phyloP scores from a whole-genome alignment of 1,140 invertebrate genomes.

The Neelides sp. region DNA sequence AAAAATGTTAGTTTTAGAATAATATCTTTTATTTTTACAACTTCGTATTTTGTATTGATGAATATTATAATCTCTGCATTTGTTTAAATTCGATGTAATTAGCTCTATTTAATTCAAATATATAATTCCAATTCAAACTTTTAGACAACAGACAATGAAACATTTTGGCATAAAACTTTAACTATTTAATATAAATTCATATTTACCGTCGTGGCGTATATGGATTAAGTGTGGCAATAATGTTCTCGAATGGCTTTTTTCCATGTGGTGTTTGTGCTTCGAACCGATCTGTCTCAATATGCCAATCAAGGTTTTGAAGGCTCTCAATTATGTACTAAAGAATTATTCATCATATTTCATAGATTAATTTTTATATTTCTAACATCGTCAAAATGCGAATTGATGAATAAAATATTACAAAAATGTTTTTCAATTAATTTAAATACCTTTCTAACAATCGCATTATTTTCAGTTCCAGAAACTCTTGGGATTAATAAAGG shows the following conservation, averaged over 20 bases:
- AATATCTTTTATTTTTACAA: too few species aligned
- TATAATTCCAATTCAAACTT: too few species aligned
- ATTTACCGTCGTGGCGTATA: constrained; percentile 35
- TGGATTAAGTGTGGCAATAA: constrained; percentile 44
- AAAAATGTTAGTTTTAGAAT: too few species aligned
- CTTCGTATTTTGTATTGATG: too few species aligned
- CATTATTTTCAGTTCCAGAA: constrained; percentile 32
- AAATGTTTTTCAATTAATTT: not conserved
- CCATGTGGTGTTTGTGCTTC: constrained; percentile 39
- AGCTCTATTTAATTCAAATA: too few species aligned
- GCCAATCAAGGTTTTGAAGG: constrained; percentile 39
- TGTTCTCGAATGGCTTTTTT: constrained; percentile 42
- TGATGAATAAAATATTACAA: not conserved
- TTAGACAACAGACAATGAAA: too few species aligned
- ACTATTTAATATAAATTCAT: not conserved
- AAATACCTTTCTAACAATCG: constrained; percentile 34
- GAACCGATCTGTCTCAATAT: constrained; percentile 42
- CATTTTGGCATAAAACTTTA: too few species aligned
- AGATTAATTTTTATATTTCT: not conserved
- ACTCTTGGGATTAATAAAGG: constrained; percentile 34
- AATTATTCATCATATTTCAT: not conserved
- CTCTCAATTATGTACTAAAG: constrained; percentile 38
- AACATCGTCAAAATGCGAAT: not conserved
- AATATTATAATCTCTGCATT: too few species aligned
- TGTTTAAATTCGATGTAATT: too few species aligned